Evolutionary conservation across 2,888 invertebrate genomes (phyloP).

Genomic region (Troides aeacus): DNA sequence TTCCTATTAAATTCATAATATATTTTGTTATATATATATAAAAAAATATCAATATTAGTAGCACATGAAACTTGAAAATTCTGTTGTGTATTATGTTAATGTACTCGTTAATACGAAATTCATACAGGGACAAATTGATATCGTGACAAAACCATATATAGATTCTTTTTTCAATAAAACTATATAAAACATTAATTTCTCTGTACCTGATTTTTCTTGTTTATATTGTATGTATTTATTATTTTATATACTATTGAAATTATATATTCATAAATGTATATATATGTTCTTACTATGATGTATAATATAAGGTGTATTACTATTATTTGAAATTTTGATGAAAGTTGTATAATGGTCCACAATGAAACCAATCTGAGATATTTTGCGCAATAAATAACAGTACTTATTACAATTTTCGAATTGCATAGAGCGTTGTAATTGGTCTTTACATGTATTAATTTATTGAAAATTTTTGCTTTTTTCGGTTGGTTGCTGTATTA

Average conservation of each 20-base stretch:
- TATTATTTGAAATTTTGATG: not conserved
- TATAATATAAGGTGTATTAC: not conserved
- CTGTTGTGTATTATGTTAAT: not conserved
- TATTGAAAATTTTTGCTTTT: slow-evolving; percentile 36
- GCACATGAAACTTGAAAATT: not conserved
- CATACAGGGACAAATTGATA: not conserved
- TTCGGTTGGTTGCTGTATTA: slow-evolving; percentile 61
- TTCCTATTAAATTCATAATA: not conserved
- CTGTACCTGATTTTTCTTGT: slow-evolving; percentile 7
- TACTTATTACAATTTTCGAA: slow-evolving; percentile 32
- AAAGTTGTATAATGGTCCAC: not conserved
- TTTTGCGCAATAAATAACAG: slow-evolving; percentile 12
- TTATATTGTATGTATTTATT: not conserved
- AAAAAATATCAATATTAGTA: not conserved
- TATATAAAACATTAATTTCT: not conserved
- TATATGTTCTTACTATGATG: not conserved
- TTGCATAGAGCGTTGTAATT: slow-evolving; percentile 28
- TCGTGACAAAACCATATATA: not conserved
- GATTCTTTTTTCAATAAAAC: not conserved
- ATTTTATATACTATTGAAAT: not conserved
- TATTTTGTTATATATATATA: not conserved
- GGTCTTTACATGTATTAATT: slow-evolving; percentile 33
- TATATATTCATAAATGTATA: not conserved
- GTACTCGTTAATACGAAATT: not conserved
- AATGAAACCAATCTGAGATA: slow-evolving; percentile 13